Percentiles rank a stretch among this genome's conserved stretches.
Conservation (phyloP, 2,888 invertebrate species). For the Drosophila kanekoi region DNA sequence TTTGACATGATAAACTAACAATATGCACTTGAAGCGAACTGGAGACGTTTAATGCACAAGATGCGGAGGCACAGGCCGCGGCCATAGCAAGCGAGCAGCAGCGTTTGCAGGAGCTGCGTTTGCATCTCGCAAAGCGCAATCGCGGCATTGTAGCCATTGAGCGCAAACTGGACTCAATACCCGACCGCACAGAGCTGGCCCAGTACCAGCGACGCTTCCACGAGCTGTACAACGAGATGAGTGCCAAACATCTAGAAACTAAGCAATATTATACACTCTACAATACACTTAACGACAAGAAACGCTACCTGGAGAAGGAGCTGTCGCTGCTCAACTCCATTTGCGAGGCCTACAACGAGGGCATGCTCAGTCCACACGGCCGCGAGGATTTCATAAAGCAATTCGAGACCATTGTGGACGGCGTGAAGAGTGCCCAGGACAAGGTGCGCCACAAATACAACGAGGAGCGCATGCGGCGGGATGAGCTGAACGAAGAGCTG, state of each 20-base stretch:
- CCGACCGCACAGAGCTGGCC: conserved; percentile 95
- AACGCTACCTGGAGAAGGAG: conserved; percentile 96
- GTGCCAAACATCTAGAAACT: conserved; percentile 97
- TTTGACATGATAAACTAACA: not conserved
- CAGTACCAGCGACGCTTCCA: conserved; percentile 98
- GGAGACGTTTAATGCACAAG: conserved; percentile 85
- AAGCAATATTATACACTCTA: conserved; percentile 98
- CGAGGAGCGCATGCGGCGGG: conserved; percentile 89
- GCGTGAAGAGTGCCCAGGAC: conserved; percentile 93
- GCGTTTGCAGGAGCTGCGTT: conserved; percentile 87
- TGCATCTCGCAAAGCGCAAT: conserved; percentile 92
- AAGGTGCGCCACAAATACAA: conserved; percentile 89
- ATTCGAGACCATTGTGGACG: conserved; percentile 95
- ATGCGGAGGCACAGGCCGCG: conserved; percentile 86
- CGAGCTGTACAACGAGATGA: conserved; percentile 98
- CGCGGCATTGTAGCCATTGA: conserved; percentile 92
- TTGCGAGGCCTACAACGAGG: conserved; percentile 94
- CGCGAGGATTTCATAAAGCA: conserved; percentile 96
- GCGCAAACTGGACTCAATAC: conserved; percentile 95
- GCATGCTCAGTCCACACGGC: conserved; percentile 92
- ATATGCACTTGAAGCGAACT: conserved; percentile 82
- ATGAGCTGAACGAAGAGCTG: conserved; percentile 88
- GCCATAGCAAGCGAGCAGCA: conserved; percentile 88
- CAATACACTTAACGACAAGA: conserved; percentile 97
- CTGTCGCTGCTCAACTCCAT: conserved; percentile 94